These are phyloP conservation scores for Zaprionus camerounensis DNA, from an alignment of 1,140 invertebrate genomes.

Conservation along the genomic window DNA sequence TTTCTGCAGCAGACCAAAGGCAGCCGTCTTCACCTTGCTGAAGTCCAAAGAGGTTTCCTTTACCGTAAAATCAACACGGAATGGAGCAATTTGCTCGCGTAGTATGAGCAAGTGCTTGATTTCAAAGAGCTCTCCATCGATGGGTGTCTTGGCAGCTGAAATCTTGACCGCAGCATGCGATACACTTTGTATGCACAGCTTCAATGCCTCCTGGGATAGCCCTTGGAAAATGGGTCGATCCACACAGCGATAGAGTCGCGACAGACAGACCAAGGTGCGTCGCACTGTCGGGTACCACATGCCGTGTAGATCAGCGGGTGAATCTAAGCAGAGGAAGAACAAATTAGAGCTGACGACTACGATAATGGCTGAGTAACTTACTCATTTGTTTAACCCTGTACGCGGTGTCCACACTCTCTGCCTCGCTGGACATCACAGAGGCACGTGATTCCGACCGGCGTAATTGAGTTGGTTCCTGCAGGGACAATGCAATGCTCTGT, in stretches of 20 bases:
- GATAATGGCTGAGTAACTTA: slow-evolving; percentile 16
- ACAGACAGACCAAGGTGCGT: slow-evolving; percentile 96
- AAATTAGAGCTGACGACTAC: neutral
- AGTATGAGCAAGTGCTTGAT: slow-evolving; percentile 99
- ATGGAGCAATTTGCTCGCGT: slow-evolving; percentile 98
- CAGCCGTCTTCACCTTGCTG: slow-evolving; percentile 93
- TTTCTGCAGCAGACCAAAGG: slow-evolving; percentile 94
- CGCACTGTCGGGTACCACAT: slow-evolving; percentile 99
- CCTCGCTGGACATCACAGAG: slow-evolving; percentile 87
- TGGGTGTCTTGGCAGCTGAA: slow-evolving; percentile 87
- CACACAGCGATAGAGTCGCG: slow-evolving; percentile 97
- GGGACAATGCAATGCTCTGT: slow-evolving; percentile 89
- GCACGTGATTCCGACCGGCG: slow-evolving; percentile 88
- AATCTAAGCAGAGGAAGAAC: slow-evolving; percentile 85
- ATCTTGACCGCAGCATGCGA: slow-evolving; percentile 91
- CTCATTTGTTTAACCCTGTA: slow-evolving; percentile 76
- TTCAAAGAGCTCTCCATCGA: slow-evolving; percentile 98
- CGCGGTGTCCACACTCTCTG: slow-evolving; percentile 75
- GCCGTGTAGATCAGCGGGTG: slow-evolving; percentile 98
- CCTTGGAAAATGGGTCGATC: slow-evolving; percentile 98
- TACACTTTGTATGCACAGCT: slow-evolving; percentile 95
- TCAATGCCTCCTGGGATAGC: slow-evolving; percentile 97
- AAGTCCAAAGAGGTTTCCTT: slow-evolving; percentile 97
- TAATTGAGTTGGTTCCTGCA: slow-evolving; percentile 87
- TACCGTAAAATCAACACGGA: slow-evolving; percentile 97